phyloP scores from a whole-genome alignment of 2,888 invertebrate genomes.

The Brachyptera risi region DNA sequence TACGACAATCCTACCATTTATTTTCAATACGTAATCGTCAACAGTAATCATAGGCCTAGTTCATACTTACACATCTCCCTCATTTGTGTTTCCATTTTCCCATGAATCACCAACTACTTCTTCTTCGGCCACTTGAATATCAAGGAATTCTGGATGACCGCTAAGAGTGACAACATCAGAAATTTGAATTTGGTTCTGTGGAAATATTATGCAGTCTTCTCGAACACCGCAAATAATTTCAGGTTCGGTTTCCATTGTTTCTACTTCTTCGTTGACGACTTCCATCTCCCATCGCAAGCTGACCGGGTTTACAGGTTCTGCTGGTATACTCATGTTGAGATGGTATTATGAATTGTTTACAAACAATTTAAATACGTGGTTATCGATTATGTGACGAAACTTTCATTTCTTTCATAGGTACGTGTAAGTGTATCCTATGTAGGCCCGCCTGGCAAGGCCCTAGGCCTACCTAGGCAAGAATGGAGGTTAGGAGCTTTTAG shows the following conservation, averaged over 20 bases:
- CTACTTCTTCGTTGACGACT: conserved; percentile 37
- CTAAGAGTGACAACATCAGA: conserved; percentile 38
- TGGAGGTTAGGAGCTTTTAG: too few species aligned
- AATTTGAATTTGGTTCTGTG: conserved; percentile 13
- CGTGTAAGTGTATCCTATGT: too few species aligned
- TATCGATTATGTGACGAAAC: too few species aligned
- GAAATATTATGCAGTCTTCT: conserved; percentile 31
- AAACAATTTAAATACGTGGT: too few species aligned
- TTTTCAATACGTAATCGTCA: too few species aligned
- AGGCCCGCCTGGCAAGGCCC: too few species aligned
- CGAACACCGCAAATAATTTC: conserved; percentile 53
- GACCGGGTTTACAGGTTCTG: neutral
- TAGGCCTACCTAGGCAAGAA: too few species aligned
- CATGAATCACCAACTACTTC: conserved; percentile 80
- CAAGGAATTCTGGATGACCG: conserved; percentile 46
- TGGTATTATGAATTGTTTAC: too few species aligned
- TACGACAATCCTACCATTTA: too few species aligned
- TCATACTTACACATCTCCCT: conserved; percentile 55
- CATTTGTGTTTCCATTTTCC: conserved; percentile 64
- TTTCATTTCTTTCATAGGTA: too few species aligned
- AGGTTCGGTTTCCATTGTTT: conserved; percentile 47
- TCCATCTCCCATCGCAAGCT: conserved; percentile 15
- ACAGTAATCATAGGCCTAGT: too few species aligned
- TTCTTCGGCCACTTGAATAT: conserved; percentile 62
- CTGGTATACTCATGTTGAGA: neutral